These are phyloP conservation scores for Corvus hawaiiensis DNA, from an alignment of 2,113 vertebrate genomes.

Conservation along the genomic window DNA sequence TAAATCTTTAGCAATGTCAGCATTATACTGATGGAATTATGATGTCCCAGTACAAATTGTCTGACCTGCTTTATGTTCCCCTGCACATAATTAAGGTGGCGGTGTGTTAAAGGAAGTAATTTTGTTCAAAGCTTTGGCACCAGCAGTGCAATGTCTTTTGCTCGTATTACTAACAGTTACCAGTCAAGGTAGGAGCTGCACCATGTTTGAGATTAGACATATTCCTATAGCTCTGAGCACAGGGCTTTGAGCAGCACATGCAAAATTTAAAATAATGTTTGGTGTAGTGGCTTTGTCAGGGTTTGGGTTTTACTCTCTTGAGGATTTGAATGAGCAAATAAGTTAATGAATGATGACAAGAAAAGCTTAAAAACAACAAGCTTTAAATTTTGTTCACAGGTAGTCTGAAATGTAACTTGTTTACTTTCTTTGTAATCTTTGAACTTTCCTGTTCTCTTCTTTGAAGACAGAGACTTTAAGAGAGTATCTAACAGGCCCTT, in stretches of 20 bases:
- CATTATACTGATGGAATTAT: slow-evolving; percentile 89
- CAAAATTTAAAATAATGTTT: slow-evolving; percentile 21
- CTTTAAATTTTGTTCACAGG: not conserved
- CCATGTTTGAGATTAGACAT: slow-evolving; percentile 59
- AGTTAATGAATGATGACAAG: slow-evolving; percentile 47
- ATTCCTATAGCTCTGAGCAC: not conserved
- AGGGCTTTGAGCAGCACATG: not conserved
- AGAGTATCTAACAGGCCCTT: not conserved
- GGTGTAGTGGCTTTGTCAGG: not conserved
- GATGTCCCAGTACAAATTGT: slow-evolving; percentile 94
- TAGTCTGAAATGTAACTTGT: not conserved
- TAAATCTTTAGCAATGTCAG: slow-evolving; percentile 90
- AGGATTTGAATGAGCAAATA: slow-evolving; percentile 14
- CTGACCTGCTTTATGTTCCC: slow-evolving; percentile 89
- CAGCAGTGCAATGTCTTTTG: slow-evolving; percentile 78
- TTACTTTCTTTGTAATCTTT: not conserved
- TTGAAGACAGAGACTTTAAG: not conserved
- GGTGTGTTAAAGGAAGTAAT: slow-evolving; percentile 91
- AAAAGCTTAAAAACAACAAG: slow-evolving; percentile 4
- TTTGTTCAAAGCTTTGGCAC: slow-evolving; percentile 91
- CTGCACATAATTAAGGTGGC: slow-evolving; percentile 91
- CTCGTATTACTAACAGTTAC: slow-evolving; percentile 81
- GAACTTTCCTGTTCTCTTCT: not conserved
- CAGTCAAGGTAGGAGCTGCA: slow-evolving; percentile 70
- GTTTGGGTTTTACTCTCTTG: not conserved